Base-by-base conservation (phyloP, 2,113 vertebrate species). In the Phylloscopus whistleri region DNA sequence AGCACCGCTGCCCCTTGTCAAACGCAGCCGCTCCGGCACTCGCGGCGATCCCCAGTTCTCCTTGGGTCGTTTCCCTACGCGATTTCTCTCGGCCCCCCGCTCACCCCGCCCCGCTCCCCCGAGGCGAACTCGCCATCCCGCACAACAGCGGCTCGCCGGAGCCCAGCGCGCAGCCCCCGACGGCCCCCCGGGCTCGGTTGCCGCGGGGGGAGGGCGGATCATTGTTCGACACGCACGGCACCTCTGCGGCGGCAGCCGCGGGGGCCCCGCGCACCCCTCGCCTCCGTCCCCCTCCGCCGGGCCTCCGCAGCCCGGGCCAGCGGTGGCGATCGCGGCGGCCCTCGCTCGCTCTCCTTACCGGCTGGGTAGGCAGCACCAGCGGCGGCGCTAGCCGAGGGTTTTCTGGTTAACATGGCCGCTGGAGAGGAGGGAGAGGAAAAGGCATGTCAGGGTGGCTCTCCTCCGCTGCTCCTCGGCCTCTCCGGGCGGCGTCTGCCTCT, bases 341-440 rank as follows among this genome's bases (percentile, higher is more conserved):
- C 78, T 33, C 56, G 56, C 33, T 87, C 63, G 63, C 23, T 53
- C 64, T 69, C 76, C 99, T 99, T 98, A 99, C 99, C 99, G 96
- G 98, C 98, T 86, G 98, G 98, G 96, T 98, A 98, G 97, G 87
- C 91, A 83, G 95, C 72, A 55, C 90, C 93, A 90, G 96, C 97
- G 62, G 97, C 97, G 91, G 97, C 97, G 85, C 90, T 83, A 56
- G 94, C 93, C 97, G 98, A 98, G 98, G 99, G 98, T 97, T 99
- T 99, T 98, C 99, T 99, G 98, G 98, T 98, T 98, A 99, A 99
- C 99, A 99, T 99, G 99, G 99, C 99, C 98, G 99, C 99, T 98
- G 96, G 94, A 94, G 93, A 89, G 88, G 90, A 96, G 89, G 97
- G 94, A 97, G 97, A 96, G 91, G 95, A 89, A 97, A 93, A 94